A percentile compares a stretch with the other conserved stretches of the same genome.
Evolutionary conservation across 2,797 vertebrate genomes (phyloP).

Genomic region (Tamandua tetradactyla): DNA sequence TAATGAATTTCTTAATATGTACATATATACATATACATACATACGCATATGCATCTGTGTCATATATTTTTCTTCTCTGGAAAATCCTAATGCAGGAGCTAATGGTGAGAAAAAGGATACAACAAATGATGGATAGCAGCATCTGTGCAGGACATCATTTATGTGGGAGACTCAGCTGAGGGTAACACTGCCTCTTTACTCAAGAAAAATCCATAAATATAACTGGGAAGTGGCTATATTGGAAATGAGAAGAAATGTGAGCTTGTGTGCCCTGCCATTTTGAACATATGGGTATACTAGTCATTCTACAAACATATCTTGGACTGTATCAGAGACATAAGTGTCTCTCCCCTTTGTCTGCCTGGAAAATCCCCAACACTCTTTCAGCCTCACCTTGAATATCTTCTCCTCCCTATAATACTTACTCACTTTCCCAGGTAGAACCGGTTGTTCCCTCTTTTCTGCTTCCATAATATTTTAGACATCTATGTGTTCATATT

Average conservation of each 20-base stretch:
- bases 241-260: background rate
- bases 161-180: background rate
- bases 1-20: too few relatives aligned
- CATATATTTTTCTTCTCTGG: too few relatives aligned
- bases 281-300: too few relatives aligned
- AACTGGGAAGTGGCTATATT: background rate
- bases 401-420: background rate
- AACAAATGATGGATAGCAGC: background rate
- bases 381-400: background rate
- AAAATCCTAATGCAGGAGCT: background rate
- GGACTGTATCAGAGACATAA: too few relatives aligned
- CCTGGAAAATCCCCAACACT: background rate
- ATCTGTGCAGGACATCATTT: background rate
- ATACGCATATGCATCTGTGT: too few relatives aligned
- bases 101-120: background rate
- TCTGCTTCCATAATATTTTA: background rate
- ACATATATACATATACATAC: too few relatives aligned
- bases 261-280: background rate
- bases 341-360: background rate
- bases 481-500: background rate
- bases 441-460: background rate
- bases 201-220: background rate
- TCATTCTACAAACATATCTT: background rate
- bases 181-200: background rate
- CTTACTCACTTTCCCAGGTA: background rate